Evolutionary conservation across 2,797 vertebrate species (phyloP).

Genomic region (Potorous gilbertii): DNA sequence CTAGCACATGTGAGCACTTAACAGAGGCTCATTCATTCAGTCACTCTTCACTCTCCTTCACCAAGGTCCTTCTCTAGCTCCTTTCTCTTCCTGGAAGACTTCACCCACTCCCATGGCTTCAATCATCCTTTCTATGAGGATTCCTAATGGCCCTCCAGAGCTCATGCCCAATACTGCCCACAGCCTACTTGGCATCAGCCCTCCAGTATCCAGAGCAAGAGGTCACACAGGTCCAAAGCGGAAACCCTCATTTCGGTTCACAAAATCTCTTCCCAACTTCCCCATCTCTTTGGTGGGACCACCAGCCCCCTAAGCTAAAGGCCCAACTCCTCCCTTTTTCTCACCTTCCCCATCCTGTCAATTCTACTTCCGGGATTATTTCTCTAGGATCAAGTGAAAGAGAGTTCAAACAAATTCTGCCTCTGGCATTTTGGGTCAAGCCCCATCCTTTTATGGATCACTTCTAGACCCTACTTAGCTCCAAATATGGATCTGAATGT

Average conservation of each 20-base stretch:
- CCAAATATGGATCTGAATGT: neutral
- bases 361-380: conserved; percentile 3
- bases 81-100: neutral
- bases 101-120: neutral
- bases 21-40: neutral
- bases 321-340: neutral
- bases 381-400: neutral
- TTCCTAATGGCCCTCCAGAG: neutral
- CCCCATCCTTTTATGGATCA: neutral
- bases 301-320: neutral
- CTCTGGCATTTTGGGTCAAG: neutral
- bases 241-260: neutral
- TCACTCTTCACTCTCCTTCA: neutral
- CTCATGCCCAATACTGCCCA: neutral
- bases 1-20: neutral
- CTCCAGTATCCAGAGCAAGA: neutral
- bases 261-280: neutral
- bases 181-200: neutral
- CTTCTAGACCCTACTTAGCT: neutral
- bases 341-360: neutral
- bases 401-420: conserved; percentile 14
- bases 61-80: neutral
- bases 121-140: neutral
- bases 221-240: neutral
- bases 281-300: neutral